Conservation (phyloP, 1,140 invertebrate genomes). For the Tenebrio molitor region DNA sequence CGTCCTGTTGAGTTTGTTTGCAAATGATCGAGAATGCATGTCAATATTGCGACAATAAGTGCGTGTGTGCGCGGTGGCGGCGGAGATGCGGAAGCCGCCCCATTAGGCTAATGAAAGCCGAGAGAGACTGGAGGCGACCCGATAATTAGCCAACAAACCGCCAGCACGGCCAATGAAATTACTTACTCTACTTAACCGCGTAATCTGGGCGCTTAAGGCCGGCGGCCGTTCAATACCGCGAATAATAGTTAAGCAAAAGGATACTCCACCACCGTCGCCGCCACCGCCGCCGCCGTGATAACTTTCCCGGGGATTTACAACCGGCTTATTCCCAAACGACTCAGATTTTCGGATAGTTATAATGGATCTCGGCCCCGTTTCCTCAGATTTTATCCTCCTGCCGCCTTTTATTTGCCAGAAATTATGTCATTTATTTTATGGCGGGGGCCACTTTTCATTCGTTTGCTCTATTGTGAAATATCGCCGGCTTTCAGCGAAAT, state of each 20-base stretch:
- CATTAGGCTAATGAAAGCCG: conserved; percentile 61
- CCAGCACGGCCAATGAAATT: conserved; percentile 57
- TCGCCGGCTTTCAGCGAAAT: not conserved
- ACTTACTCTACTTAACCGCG: conserved; percentile 60
- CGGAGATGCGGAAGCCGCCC: conserved; percentile 41
- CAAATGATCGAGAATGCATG: no score
- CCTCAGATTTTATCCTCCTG: conserved; percentile 45
- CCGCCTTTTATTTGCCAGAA: conserved; percentile 46
- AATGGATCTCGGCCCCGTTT: conserved; percentile 47
- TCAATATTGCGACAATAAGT: conserved; percentile 48
- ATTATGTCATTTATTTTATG: conserved; percentile 49
- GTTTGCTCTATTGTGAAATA: conserved; percentile 15
- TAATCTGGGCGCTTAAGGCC: conserved; percentile 57
- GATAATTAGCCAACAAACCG: conserved; percentile 63
- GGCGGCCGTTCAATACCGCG: conserved; percentile 49
- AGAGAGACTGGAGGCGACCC: conserved; percentile 57
- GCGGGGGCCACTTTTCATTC: conserved; percentile 31
- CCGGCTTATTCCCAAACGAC: conserved; percentile 52
- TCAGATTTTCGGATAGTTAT: conserved; percentile 52
- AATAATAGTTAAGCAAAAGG: conserved; percentile 52
- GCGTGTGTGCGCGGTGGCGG: not conserved
- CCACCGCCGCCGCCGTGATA: conserved; percentile 41
- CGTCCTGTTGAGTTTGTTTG: no score
- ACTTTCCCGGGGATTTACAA: conserved; percentile 52
- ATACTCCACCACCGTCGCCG: conserved; percentile 41